Conservation (phyloP, 2,888 invertebrate species). For the Limnephilus rhombicus region DNA sequence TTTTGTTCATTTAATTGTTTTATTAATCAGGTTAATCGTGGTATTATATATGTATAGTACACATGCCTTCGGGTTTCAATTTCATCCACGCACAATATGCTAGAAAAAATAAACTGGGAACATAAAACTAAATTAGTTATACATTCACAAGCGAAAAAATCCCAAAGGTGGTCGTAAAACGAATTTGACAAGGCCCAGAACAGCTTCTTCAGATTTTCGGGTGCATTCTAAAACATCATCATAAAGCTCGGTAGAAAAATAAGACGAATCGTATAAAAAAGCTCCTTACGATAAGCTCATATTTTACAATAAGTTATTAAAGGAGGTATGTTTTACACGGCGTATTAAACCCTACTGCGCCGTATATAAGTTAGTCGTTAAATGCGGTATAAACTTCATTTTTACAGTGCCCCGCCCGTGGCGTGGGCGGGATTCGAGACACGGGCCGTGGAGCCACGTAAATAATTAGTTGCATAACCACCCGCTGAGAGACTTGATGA, state of each 20-base stretch:
- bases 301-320: slow-evolving; percentile 11
- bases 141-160: not conserved
- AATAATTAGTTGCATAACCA: slow-evolving; percentile 59
- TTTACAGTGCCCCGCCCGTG: slow-evolving; percentile 50
- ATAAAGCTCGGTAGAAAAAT: not conserved
- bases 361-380: slow-evolving; percentile 33
- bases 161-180: not conserved
- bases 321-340: slow-evolving; percentile 28
- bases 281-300: not conserved
- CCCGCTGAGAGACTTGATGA: slow-evolving; percentile 62
- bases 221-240: not conserved
- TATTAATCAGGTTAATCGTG: not conserved
- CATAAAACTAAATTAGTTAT: not conserved
- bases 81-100: not conserved
- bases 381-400: slow-evolving; percentile 48
- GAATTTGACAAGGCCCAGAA: not conserved
- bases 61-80: not conserved
- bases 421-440: slow-evolving; percentile 53
- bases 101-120: not conserved
- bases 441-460: slow-evolving; percentile 45
- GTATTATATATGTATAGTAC: not conserved
- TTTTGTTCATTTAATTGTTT: too few species aligned
- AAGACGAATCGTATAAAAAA: not conserved
- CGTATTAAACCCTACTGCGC: slow-evolving; percentile 23
- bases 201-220: slow-evolving; percentile 1